Conservation (phyloP, 2,888 invertebrate genomes). For the Apamea sordens region DNA sequence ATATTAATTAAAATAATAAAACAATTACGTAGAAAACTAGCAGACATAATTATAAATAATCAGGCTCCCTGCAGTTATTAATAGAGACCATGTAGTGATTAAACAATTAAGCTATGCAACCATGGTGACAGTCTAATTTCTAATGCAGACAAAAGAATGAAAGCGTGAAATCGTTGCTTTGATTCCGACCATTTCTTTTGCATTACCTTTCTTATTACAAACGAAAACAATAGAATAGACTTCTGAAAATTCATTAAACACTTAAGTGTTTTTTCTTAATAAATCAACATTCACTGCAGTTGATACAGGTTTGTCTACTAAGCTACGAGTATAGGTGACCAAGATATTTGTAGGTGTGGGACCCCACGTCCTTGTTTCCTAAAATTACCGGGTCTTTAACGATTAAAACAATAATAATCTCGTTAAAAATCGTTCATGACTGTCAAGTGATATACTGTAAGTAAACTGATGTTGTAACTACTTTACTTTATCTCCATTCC, state of each 20-base stretch:
- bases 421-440: slow-evolving; percentile 58
- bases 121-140: slow-evolving; percentile 64
- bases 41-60: slow-evolving; percentile 37
- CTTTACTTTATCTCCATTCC: slow-evolving; percentile 7
- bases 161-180: slow-evolving; percentile 62
- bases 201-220: slow-evolving; percentile 35
- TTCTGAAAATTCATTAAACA: slow-evolving; percentile 30
- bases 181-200: slow-evolving; percentile 47
- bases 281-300: background rate
- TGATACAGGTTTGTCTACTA: background rate
- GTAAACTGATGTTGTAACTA: slow-evolving; percentile 8
- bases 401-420: slow-evolving; percentile 53
- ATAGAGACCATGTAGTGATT: slow-evolving; percentile 31
- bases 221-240: slow-evolving; percentile 42
- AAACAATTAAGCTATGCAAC: slow-evolving; percentile 59
- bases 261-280: background rate
- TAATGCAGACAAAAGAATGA: slow-evolving; percentile 59
- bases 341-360: background rate
- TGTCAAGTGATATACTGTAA: slow-evolving; percentile 38
- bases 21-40: slow-evolving; percentile 12
- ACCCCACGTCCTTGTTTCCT: background rate
- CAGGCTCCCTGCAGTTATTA: slow-evolving; percentile 18
- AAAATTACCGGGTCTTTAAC: slow-evolving; percentile 47
- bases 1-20: slow-evolving; percentile 26
- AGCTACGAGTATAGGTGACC: too few relatives aligned